Evolutionary conservation across 2,113 vertebrate species (phyloP), one percentile per base, ranked within the genome.

Genomic region (Empidonax alnorum): DNA sequence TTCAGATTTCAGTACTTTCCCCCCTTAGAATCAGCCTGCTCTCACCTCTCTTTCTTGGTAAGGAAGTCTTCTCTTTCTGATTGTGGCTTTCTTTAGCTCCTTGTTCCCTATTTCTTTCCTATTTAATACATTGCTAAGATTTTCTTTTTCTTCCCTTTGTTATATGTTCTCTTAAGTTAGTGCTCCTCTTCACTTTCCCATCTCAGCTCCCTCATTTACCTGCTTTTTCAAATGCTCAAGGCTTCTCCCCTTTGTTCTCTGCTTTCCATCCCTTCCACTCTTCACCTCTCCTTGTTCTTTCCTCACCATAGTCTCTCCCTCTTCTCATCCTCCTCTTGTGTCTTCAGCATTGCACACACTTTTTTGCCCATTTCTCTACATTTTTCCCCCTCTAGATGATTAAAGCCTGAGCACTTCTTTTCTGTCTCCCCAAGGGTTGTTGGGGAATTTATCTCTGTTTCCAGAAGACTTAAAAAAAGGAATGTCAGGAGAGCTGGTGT

Each of bases 231-330:
- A 78, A 73, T 8, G 55, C 67, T 86, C 52, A 63, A 65, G 50
- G 65, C 49, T 89, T 95, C 61, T 89, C 69, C 35, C 33, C 56
- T 96, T 96, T 94, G 94, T 94, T 96, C 93, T 89, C 52, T 28
- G 76, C 86, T 89, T 94, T 94, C 96, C 89, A 81, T 78, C 86
- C 91, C 86, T 94, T 96, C 86, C 80, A 92, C 89, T 94, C 83
- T 71, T 94, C 94, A 92, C 91, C 91, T 92, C 79, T 84, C 61
- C 92, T 93, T 92, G 39, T 93, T 96, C 86, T 82, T 46, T 56
- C 87, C 58, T 90, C 80, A 71, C 39, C 3, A 4, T 6, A 89
- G 63, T 65, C 28, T 94, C 74, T 95, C 59, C 72, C 58, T 83
- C 44, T 94, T 76, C 53, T 96, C 65, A 67, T 53, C 49, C 46